Evolutionary conservation across 2,888 invertebrate species (phyloP), one percentile per base, ranked within the genome.

Genomic region (Phortica magna): DNA sequence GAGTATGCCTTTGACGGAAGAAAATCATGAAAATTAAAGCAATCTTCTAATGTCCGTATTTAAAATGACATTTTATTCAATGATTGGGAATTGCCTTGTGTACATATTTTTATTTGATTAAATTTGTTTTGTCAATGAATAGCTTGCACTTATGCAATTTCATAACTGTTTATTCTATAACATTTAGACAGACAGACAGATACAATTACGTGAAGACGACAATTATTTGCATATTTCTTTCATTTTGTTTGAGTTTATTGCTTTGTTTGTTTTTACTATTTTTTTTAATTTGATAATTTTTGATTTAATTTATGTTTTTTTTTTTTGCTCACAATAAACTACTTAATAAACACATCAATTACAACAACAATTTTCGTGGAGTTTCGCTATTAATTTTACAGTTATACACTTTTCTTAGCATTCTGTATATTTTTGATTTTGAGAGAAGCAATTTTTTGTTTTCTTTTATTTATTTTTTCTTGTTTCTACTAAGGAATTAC

Each of bases 401-500:
- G 48, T 48, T 14, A 48, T 48, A 7, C 48, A 48, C 48, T 48
- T 48, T 48, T 31, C 31, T 31, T 48, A 7, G 48, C 48, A 48
- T 48, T 31, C 31, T 31, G 7, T 67, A 42, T 43, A n/a, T 55
- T 59, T 59, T n/a, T 57, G 7, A 19, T 59, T 71, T 73, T n/a
- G n/a, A 43, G 64, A 10, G 64, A 64, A 73, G 61, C 53, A 12
- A 73, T 43, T 74, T 41, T 67, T 73, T 43, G 75, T 71, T 61
- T 72, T 72, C 68, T 78, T 80, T 71, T 67, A n/a, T 68, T 68
- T 75, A 17, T 53, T 67, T 61, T 75, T 67, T 74, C 59, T 65
- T 71, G 17, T 12, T 61, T 59, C 22, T 76, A 74, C 83, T 80
- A 84, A 84, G 83, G 83, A 82, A 84, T 88, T 89, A 91, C 90